Evolutionary conservation across 2,113 vertebrate genomes (phyloP).

Genomic region (Ochotona princeps): DNA sequence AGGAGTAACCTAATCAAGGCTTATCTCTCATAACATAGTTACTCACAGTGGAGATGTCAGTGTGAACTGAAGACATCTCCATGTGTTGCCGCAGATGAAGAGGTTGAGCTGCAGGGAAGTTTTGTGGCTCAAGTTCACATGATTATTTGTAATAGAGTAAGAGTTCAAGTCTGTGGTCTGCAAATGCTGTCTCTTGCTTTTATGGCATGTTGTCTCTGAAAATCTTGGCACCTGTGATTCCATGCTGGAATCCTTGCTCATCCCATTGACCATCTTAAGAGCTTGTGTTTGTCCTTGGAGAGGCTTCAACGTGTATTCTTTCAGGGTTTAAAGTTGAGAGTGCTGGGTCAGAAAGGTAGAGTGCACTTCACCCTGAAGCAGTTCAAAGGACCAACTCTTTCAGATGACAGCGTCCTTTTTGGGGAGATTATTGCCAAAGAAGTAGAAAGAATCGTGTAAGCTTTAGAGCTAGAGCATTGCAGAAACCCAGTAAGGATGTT

Average conservation of each 20-base stretch:
- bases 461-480: neutral
- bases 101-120: neutral
- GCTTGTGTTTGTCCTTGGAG: neutral
- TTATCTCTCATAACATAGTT: neutral
- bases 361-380: neutral
- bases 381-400: neutral
- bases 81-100: neutral
- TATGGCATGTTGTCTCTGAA: neutral
- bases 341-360: neutral
- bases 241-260: neutral
- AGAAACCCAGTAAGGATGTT: neutral
- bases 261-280: neutral
- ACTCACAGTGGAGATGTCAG: neutral
- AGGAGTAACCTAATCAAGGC: neutral
- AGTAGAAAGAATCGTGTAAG: neutral
- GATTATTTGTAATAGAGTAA: neutral
- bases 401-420: constrained; percentile 5
- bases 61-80: neutral
- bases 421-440: neutral
- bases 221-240: neutral
- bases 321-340: constrained; percentile 1
- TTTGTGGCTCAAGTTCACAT: neutral
- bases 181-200: neutral
- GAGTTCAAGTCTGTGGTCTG: neutral
- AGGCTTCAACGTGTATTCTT: neutral